phyloP scores from a whole-genome alignment of 2,113 vertebrate genomes.

The Apodemus sylvaticus region DNA sequence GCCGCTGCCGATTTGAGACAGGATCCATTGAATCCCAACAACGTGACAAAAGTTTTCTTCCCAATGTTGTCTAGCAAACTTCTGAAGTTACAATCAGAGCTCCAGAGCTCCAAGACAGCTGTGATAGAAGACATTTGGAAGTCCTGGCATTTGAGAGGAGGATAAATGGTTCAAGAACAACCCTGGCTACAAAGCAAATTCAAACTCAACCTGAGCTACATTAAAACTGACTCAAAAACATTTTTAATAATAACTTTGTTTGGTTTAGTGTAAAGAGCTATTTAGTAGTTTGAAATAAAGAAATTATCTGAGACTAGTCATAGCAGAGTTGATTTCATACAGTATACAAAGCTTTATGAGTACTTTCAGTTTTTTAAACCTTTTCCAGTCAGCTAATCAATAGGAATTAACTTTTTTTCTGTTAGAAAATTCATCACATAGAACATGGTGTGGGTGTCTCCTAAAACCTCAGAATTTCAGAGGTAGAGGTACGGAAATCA shows the following conservation, averaged over 20 bases:
- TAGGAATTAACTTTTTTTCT: not conserved
- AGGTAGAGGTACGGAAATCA: not conserved
- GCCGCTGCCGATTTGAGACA: not conserved
- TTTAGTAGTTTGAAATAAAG: not conserved
- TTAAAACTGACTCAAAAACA: not conserved
- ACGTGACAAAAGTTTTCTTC: slow-evolving; percentile 19
- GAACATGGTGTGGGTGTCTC: not conserved
- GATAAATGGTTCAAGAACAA: not conserved
- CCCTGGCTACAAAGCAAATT: not conserved
- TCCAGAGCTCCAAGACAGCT: not conserved
- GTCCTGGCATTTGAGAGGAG: not conserved
- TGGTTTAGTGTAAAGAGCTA: not conserved
- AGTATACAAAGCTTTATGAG: not conserved
- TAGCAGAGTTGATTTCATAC: not conserved
- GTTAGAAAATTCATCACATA: slow-evolving; percentile 3
- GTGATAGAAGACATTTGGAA: not conserved
- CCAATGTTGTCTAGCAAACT: slow-evolving; percentile 6
- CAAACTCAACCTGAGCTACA: not conserved
- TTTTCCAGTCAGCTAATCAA: not conserved
- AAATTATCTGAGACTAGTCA: not conserved
- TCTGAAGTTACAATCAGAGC: not conserved
- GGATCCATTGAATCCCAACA: not conserved
- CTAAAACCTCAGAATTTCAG: not conserved
- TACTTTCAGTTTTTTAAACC: not conserved
- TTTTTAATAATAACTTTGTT: slow-evolving; percentile 23